Conservation (phyloP, 2,113 vertebrate genomes). For the Pedetes capensis region DNA sequence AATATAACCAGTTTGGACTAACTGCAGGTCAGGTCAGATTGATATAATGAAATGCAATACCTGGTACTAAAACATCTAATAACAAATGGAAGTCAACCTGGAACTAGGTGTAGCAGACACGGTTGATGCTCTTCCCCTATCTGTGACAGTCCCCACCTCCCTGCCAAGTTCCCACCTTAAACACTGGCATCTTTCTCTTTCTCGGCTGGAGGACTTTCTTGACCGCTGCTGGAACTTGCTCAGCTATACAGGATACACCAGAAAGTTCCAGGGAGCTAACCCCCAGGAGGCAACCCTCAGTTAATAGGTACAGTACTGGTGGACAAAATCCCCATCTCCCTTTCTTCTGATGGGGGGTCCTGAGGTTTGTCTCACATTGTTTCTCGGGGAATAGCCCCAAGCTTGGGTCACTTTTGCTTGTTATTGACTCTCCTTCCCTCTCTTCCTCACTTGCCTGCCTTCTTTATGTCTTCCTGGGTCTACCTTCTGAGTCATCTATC, state of each 20-base stretch:
- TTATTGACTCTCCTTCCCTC: background rate
- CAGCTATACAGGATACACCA: background rate
- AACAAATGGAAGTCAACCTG: background rate
- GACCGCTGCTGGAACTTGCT: background rate
- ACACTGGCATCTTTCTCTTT: background rate
- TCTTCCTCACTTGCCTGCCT: background rate
- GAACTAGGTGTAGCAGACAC: background rate
- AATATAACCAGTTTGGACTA: background rate
- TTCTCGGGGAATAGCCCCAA: background rate
- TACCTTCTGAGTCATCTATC: background rate
- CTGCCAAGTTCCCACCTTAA: background rate
- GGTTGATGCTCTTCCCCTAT: background rate
- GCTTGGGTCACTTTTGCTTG: background rate
- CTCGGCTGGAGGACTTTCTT: background rate
- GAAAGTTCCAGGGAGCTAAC: background rate
- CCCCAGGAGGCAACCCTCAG: background rate
- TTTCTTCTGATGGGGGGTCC: background rate
- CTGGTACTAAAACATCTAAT: background rate
- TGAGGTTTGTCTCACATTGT: background rate
- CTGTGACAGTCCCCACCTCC: rapidly evolving
- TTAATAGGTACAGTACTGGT: background rate
- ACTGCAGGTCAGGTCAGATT: background rate
- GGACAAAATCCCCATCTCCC: no score
- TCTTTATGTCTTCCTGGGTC: background rate
- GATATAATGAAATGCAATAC: background rate